A percentile compares a stretch with the other conserved stretches of the same genome.
Conservation (phyloP, 2,113 vertebrate genomes). For the Antechinus flavipes region DNA sequence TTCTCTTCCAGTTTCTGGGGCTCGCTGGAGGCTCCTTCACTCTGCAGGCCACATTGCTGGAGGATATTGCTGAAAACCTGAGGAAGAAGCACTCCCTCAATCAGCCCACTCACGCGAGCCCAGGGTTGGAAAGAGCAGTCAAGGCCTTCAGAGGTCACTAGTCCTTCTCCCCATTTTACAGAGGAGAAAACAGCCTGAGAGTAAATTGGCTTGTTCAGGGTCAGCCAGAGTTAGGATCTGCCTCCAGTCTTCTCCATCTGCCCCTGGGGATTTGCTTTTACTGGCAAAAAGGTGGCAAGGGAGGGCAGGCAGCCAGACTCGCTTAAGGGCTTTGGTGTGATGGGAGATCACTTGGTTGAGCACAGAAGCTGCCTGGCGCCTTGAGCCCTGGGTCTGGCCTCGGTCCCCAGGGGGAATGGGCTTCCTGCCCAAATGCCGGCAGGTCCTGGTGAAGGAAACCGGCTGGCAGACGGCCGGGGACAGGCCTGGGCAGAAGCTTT, state of each 20-base stretch:
- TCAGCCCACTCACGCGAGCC: background rate
- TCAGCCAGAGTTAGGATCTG: background rate
- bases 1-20: slow-evolving; percentile 91
- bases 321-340: background rate
- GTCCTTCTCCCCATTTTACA: background rate
- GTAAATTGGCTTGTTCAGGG: background rate
- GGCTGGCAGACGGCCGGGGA: background rate
- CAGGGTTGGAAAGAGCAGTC: background rate
- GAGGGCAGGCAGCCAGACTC: background rate
- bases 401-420: background rate
- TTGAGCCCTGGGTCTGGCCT: background rate
- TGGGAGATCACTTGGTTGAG: too few relatives aligned
- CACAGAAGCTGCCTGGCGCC: background rate
- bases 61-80: slow-evolving; percentile 94
- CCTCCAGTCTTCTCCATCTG: background rate
- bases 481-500: background rate
- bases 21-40: slow-evolving; percentile 85
- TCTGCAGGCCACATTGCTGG: slow-evolving; percentile 90
- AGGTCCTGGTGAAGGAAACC: background rate
- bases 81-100: slow-evolving; percentile 16
- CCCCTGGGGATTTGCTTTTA: background rate
- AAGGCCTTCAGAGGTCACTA: background rate
- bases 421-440: background rate
- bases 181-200: background rate
- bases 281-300: too few relatives aligned